phyloP scores from a whole-genome alignment of 1,140 invertebrate species.

The Philotrypesis tridentata region DNA sequence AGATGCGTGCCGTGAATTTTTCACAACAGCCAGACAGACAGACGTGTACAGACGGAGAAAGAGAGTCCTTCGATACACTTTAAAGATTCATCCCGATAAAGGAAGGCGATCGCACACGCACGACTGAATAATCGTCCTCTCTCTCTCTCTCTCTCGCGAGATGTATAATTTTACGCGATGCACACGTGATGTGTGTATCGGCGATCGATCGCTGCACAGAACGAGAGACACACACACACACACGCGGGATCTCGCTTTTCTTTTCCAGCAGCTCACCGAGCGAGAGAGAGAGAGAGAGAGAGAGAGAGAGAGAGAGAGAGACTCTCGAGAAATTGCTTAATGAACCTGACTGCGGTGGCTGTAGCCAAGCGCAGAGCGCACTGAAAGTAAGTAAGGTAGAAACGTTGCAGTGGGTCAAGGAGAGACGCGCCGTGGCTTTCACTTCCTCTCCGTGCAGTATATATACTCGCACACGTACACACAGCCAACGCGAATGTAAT shows the following conservation, averaged over 20 bases:
- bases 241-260: not conserved
- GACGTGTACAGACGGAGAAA: too few relatives aligned
- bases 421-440: conserved; percentile 70
- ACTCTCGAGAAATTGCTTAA: conserved; percentile 71
- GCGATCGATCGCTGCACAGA: not conserved
- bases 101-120: not conserved
- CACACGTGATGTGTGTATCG: too few relatives aligned
- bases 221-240: too few relatives aligned
- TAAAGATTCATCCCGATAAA: not conserved
- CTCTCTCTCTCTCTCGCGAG: too few relatives aligned
- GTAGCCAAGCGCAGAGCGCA: conserved; percentile 58
- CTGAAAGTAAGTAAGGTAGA: conserved; percentile 73
- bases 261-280: not conserved
- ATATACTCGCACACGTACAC: too few relatives aligned
- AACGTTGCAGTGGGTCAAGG: conserved; percentile 74
- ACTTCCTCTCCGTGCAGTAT: conserved; percentile 72
- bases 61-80: too few relatives aligned
- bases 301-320: not conserved
- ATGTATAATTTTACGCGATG: too few relatives aligned
- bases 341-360: conserved; percentile 64
- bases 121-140: not conserved
- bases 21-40: not conserved
- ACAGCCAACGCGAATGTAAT: not conserved
- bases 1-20: not conserved
- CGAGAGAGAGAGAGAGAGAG: not conserved